Evolutionary conservation across 2,797 vertebrate genomes (phyloP), one percentile per base, ranked within the genome.

Genomic region (Glossophaga mutica): DNA sequence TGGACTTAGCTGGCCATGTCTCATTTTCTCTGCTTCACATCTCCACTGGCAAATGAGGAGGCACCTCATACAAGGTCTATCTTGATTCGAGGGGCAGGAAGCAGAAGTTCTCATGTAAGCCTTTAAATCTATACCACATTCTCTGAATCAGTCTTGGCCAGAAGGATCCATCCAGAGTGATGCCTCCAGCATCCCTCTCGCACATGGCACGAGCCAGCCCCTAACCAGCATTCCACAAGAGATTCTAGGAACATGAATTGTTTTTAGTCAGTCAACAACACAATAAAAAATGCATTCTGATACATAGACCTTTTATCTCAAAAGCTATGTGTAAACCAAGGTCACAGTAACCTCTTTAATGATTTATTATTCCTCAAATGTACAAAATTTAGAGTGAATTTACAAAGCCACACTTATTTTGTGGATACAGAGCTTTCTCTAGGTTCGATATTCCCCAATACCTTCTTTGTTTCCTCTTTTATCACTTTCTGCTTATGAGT

Each of bases 221-320:
- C 94, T 97, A 94, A 96, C 97, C 95, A 95, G 89, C 87, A 97
- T 97, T 97, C 97, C 37, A 65, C 16, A 11, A 22, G 76, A 84
- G 59, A 34, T 32, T 86, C 77, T 24, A 65, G 90, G 68, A 95
- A 22, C 92, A 94, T 34, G 91, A 79, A 87, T 94, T 90, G 89
- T 96, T 96, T 97, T 97, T 95, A 96, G 95, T 97, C 97, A 96
- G 97, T 97, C 97, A 97, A 97, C 97, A 97, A 95, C 94, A 84
- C 1, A 3, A 88, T 94, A 78, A 95, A 81, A 95, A 96, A 96
- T 87, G 87, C 91, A 94, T 93, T 95, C 82, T 68, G 94, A 96
- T 96, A 87, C 90, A 93, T 73, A 95, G 96, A 97, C 87, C 97
- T 96, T 97, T 98, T 97, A 98, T 97, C 95, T 97, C 94, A 94